Percentiles rank a stretch among this genome's conserved stretches.
phyloP scores from a whole-genome alignment of 2,113 vertebrate genomes.

The Gorsachius goisagi region DNA sequence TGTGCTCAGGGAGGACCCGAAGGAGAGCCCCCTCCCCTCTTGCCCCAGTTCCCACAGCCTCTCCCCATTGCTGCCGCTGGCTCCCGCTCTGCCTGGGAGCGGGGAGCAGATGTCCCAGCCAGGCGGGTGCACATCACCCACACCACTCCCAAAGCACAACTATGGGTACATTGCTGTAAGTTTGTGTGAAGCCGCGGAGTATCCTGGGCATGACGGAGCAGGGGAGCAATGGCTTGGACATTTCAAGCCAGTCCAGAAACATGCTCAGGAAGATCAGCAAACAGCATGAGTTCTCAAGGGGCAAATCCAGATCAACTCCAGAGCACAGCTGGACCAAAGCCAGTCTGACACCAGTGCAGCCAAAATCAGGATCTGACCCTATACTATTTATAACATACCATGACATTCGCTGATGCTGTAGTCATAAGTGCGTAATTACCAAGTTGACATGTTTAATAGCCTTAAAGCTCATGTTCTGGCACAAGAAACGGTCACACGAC shows the following conservation, averaged over 20 bases:
- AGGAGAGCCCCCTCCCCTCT: not conserved
- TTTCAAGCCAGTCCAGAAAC: not conserved
- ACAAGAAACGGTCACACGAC: not conserved
- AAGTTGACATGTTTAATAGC: not conserved
- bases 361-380: not conserved
- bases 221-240: not conserved
- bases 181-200: not conserved
- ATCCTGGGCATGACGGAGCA: fast-evolving
- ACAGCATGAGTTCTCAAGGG: not conserved
- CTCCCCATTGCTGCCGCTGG: not conserved
- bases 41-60: not conserved
- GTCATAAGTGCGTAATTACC: not conserved
- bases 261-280: not conserved
- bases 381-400: not conserved
- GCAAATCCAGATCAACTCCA: not conserved
- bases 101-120: not conserved
- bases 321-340: not conserved
- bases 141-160: not conserved
- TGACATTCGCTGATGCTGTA: not conserved
- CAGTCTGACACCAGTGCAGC: not conserved
- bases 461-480: not conserved
- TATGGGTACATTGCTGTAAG: not conserved
- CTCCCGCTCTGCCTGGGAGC: not conserved
- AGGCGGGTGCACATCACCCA: fast-evolving
- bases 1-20: fast-evolving